Evolutionary conservation across 2,797 vertebrate genomes (phyloP).

Genomic region (Spea hammondii): DNA sequence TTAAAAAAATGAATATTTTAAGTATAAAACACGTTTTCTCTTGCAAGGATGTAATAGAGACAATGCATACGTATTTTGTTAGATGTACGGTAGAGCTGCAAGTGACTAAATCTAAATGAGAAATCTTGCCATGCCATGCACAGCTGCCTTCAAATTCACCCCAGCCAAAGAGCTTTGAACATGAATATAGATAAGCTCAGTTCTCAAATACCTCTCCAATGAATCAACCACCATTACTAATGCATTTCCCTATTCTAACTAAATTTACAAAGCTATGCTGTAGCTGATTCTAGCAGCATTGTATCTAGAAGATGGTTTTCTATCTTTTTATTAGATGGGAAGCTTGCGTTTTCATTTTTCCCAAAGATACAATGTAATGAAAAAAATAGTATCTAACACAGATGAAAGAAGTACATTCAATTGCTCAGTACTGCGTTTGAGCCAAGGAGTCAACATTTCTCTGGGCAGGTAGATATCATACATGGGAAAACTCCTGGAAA

Average conservation of each 20-base stretch:
- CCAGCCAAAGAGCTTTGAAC: constrained; percentile 5
- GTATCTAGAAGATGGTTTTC: constrained; percentile 6
- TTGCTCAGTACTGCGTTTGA: no score
- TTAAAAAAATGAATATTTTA: background rate
- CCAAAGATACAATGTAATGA: constrained; percentile 10
- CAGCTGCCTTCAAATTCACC: constrained; percentile 10
- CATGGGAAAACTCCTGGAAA: no score
- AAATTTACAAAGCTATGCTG: constrained; percentile 23
- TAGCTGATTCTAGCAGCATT: constrained; percentile 6
- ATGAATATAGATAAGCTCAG: background rate
- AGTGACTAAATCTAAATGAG: background rate
- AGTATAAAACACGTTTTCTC: background rate
- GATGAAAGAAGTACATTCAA: no score
- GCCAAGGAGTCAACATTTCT: no score
- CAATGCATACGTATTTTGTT: background rate
- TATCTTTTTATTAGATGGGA: constrained; percentile 7
- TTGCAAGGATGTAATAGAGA: background rate
- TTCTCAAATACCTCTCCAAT: background rate
- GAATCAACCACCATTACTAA: constrained; percentile 15
- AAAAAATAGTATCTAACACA: background rate
- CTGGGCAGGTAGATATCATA: no score
- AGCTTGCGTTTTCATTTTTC: constrained; percentile 1
- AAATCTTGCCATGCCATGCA: background rate
- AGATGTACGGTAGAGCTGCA: no score
- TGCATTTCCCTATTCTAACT: constrained; percentile 27